phyloP scores from a whole-genome alignment of 2,113 vertebrate genomes.

The Cyprinodon variegatus region DNA sequence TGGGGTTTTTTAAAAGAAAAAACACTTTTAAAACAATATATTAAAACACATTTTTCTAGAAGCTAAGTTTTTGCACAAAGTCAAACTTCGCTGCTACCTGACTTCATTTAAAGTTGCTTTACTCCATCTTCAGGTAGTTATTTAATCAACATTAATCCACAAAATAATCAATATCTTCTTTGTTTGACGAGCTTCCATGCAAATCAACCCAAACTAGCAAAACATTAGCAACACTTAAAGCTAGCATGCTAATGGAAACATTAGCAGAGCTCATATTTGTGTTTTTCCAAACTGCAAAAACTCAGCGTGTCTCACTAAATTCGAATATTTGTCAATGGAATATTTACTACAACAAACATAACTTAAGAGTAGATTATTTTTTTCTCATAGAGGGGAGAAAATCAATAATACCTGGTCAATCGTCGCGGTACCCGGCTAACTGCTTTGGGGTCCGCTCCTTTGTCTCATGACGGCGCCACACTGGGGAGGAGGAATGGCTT shows the following conservation, averaged over 20 bases:
- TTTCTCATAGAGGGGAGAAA: constrained; percentile 41
- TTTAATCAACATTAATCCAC: not conserved
- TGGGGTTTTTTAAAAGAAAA: not conserved
- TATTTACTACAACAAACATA: accelerated
- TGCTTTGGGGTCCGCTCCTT: not conserved
- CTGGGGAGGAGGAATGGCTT: not conserved
- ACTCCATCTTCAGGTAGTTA: not conserved
- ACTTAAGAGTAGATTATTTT: not conserved
- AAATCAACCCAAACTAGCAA: constrained; percentile 22
- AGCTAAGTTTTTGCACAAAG: not conserved
- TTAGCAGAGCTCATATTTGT: not conserved
- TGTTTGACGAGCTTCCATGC: not conserved
- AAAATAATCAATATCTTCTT: not conserved
- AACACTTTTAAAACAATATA: not conserved
- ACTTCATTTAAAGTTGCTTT: not conserved
- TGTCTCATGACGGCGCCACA: not conserved
- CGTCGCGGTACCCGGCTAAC: constrained; percentile 27
- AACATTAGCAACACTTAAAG: not conserved
- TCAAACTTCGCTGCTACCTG: not conserved
- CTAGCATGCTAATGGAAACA: not conserved
- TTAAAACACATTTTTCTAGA: not conserved
- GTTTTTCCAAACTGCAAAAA: not conserved
- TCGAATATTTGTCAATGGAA: accelerated
- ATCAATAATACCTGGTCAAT: not conserved
- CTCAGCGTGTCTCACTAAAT: accelerated